These are phyloP conservation scores for Asteroscopus sphinx DNA, from an alignment of 2,888 invertebrate genomes.

Conservation along the genomic window DNA sequence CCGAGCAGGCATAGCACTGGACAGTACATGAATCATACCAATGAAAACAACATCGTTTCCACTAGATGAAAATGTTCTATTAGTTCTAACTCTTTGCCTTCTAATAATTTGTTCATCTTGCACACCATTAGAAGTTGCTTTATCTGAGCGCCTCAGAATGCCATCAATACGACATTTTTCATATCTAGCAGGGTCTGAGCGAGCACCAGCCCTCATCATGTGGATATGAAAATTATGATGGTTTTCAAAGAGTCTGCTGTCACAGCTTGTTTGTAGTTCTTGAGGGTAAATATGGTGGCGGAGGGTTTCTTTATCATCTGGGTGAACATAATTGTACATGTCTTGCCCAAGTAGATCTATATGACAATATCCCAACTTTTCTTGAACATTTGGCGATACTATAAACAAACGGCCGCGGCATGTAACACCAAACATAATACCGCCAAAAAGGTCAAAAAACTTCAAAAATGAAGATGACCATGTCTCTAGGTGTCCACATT, in stretches of 20 bases:
- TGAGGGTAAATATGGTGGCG: constrained; percentile 91
- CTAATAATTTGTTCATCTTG: constrained; percentile 87
- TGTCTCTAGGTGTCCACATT: constrained; percentile 83
- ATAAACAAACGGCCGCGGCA: constrained; percentile 95
- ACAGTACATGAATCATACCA: constrained; percentile 92
- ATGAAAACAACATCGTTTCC: constrained; percentile 92
- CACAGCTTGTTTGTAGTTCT: constrained; percentile 81
- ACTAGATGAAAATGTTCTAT: constrained; percentile 86
- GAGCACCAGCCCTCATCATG: constrained; percentile 92
- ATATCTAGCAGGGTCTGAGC: constrained; percentile 93
- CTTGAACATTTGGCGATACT: constrained; percentile 95
- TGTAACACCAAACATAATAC: constrained; percentile 95
- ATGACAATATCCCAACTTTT: constrained; percentile 95
- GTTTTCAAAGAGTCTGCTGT: constrained; percentile 78
- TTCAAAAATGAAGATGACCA: constrained; percentile 90
- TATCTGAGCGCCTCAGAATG: constrained; percentile 89
- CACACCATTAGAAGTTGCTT: constrained; percentile 87
- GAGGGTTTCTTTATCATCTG: constrained; percentile 94
- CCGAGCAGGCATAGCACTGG: constrained; percentile 88
- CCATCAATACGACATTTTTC: constrained; percentile 93
- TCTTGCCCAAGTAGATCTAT: constrained; percentile 97
- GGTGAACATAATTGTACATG: constrained; percentile 94
- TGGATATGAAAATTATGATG: constrained; percentile 90
- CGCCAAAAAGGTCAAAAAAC: constrained; percentile 92
- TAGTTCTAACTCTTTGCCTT: constrained; percentile 88